Base-by-base conservation (phyloP, 2,113 vertebrate genomes). In the Thomomys bottae region DNA sequence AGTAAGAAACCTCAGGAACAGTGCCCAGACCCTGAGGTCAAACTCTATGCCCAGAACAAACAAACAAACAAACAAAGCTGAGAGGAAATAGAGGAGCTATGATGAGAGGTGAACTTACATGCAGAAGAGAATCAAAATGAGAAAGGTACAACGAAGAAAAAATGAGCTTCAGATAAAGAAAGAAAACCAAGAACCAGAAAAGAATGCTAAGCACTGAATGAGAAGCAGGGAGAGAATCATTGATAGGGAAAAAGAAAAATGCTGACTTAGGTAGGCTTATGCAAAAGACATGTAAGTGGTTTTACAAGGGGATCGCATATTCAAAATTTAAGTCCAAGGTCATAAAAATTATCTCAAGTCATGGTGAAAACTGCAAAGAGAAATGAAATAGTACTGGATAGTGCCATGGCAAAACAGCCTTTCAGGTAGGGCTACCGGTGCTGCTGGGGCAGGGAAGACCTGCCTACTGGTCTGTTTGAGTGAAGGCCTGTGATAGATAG, bases 261-360 rank as follows among this genome's bases (percentile, higher is more conserved):
- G 30, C 26, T 40, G 3, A 28, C 26, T 67, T 88, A 63, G 32
- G 4, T 17, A 34, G 40, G 21, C 11, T 18, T 17, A n/a, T 1
- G 5, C 9, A 61, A 64, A 64, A 83, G n/a, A 59, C 32, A 64
- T 0, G 0, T 10, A 1, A 0, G 1, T 5, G 54, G 75, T 23
- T 63, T 24, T 64, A 21, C 61, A 42, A 14, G 3, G 8, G 17
- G 30, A 63, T 49, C 36, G 5, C 3, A 2, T 15, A 57, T 54
- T 84, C 32, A 68, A 32, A 77, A 54, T 26, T 75, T 67, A 84
- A 61, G 78, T 26, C 40, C 59, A 72, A 71, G 40, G 9, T 32
- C 30, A 80, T 2, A 40, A 68, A 71, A 59, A 66, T 21, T 32
- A n/a, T 54, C n/a, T 70, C 38, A 71, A 76, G 23, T 17, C 23